Conservation (phyloP, 1,140 invertebrate species). For the Trichoplusia ni region DNA sequence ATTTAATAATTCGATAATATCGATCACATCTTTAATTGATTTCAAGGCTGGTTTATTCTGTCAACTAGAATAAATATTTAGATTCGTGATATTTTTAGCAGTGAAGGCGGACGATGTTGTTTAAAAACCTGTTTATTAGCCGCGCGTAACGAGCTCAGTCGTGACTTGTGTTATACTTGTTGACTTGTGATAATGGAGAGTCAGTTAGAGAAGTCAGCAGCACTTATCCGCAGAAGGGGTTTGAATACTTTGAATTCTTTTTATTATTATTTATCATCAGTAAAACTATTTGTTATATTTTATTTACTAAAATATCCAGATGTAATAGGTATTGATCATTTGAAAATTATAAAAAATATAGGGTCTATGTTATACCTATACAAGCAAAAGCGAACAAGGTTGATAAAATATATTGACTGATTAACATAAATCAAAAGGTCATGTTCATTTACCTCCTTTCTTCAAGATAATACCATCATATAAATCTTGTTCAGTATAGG, state of each 20-base stretch:
- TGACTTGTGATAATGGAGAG: constrained; percentile 5
- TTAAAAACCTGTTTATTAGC: constrained; percentile 8
- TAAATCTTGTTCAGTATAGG: no score
- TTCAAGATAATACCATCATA: no score
- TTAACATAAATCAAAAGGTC: no score
- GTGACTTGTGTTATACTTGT: no score
- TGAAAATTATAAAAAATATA: no score
- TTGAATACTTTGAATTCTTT: not conserved
- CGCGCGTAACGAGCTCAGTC: not conserved
- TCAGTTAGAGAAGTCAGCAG: constrained; percentile 3
- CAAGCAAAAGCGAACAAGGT: no score
- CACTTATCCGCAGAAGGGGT: not conserved
- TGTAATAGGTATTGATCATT: no score
- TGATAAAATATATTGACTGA: no score
- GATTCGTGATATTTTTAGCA: constrained; percentile 19
- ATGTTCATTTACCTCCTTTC: no score
- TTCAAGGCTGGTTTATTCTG: constrained; percentile 21
- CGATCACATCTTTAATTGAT: constrained; percentile 8
- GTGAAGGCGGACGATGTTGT: not conserved
- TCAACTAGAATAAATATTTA: constrained; percentile 19
- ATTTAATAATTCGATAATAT: constrained; percentile 3
- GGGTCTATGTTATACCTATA: no score
- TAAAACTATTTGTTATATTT: no score
- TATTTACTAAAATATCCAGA: no score
- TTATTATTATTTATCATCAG: not conserved